These are phyloP conservation scores for Thecophora atra DNA, from an alignment of 2,888 invertebrate genomes.

Conservation along the genomic window DNA sequence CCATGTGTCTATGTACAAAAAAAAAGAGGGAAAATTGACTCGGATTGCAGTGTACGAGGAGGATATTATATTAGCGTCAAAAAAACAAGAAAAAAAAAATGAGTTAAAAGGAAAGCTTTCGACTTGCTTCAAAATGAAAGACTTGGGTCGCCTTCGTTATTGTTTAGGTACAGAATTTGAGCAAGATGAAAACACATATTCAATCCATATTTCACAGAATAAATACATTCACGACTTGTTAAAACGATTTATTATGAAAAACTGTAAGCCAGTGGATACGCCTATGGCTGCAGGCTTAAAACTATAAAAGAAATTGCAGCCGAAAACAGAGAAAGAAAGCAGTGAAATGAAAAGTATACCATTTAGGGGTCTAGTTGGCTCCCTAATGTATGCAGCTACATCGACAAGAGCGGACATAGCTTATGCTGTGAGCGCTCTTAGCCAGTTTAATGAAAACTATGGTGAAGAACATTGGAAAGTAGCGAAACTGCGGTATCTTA, in stretches of 20 bases:
- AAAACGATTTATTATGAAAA: background rate
- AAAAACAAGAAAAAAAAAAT: slow-evolving; percentile 15
- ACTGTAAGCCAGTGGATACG: background rate
- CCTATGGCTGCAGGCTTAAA: background rate
- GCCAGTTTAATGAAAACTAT: slow-evolving; percentile 38
- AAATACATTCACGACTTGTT: slow-evolving; percentile 12
- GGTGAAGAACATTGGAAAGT: slow-evolving; percentile 37
- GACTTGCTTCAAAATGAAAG: slow-evolving; percentile 37
- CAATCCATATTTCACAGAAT: background rate
- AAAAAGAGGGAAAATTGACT: background rate
- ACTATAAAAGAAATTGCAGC: background rate
- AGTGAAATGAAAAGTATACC: background rate
- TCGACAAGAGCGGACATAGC: slow-evolving; percentile 41
- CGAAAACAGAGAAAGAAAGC: background rate
- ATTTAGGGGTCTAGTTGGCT: slow-evolving; percentile 40
- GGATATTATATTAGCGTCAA: slow-evolving; percentile 35
- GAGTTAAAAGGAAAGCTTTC: slow-evolving; percentile 30
- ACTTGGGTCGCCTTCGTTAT: background rate
- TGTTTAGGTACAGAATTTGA: slow-evolving; percentile 14
- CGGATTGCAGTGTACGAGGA: slow-evolving; percentile 15
- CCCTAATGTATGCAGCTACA: slow-evolving; percentile 40
- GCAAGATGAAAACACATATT: background rate
- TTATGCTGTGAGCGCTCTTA: slow-evolving; percentile 33
- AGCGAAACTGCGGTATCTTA: slow-evolving; percentile 40
- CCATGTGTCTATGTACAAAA: background rate